phyloP scores from a whole-genome alignment of 2,888 invertebrate species.

The Phalera bucephala region DNA sequence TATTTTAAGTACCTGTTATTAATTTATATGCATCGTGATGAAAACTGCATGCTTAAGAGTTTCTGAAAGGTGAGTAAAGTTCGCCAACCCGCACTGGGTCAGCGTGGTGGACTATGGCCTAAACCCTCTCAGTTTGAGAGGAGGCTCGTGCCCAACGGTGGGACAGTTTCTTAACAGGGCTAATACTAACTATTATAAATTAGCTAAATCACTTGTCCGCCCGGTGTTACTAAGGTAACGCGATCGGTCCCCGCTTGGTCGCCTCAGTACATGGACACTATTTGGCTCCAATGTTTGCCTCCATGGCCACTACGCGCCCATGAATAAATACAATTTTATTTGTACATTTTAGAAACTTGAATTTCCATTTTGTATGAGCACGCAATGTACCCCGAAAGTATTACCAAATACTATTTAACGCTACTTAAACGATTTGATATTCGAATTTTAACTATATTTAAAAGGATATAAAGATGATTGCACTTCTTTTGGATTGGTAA shows the following conservation, averaged over 20 bases:
- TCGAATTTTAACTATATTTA: conserved; percentile 2
- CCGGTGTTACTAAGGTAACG: conserved; percentile 47
- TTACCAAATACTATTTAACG: conserved; percentile 10
- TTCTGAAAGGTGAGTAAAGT: too few relatives aligned
- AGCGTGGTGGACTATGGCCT: too few relatives aligned
- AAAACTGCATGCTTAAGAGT: too few relatives aligned
- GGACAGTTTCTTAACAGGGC: too few relatives aligned
- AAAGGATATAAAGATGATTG: not conserved
- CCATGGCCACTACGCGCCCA: conserved; percentile 24
- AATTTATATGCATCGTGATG: too few relatives aligned
- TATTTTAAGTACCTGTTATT: too few relatives aligned
- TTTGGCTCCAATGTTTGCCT: conserved; percentile 42
- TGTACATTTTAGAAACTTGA: conserved; percentile 73
- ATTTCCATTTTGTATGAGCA: conserved; percentile 59
- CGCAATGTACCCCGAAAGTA: conserved; percentile 30
- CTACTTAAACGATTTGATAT: not conserved
- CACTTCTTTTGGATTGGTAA: not conserved
- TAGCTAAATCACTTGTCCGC: too few relatives aligned
- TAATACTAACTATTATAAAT: too few relatives aligned
- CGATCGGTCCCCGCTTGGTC: conserved; percentile 57
- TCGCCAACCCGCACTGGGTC: too few relatives aligned
- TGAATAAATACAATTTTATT: conserved; percentile 43
- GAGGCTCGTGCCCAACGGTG: too few relatives aligned
- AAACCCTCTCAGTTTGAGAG: too few relatives aligned
- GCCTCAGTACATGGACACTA: conserved; percentile 44